These are phyloP conservation scores for Neoarius graeffei DNA, from an alignment of 2,113 vertebrate genomes.

Conservation along the genomic window DNA sequence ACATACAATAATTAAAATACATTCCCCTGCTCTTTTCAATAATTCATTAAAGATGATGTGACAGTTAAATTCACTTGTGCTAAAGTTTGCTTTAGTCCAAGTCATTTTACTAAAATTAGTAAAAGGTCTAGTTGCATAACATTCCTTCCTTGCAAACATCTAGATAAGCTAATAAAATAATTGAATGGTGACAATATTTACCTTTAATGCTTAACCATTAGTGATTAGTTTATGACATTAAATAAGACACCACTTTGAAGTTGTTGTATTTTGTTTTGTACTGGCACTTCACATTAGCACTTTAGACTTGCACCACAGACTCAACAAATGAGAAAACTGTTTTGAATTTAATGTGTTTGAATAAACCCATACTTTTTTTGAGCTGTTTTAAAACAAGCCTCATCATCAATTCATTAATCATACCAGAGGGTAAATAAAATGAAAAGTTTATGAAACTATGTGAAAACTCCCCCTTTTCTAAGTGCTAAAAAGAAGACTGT, in stretches of 20 bases:
- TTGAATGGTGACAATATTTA: neutral
- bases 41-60: too few species aligned
- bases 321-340: neutral
- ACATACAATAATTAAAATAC: neutral
- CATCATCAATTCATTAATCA: neutral
- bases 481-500: too few species aligned
- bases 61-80: too few species aligned
- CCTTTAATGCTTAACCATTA: neutral
- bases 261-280: neutral
- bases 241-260: neutral
- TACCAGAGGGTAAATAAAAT: neutral
- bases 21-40: neutral
- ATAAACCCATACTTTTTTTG: neutral
- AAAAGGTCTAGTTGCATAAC: neutral
- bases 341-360: neutral
- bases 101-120: neutral
- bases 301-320: neutral
- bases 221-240: neutral
- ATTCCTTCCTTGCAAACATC: neutral
- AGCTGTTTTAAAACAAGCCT: neutral
- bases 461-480: too few species aligned
- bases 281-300: neutral
- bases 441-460: neutral
- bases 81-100: neutral
- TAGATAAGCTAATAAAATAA: neutral